A percentile compares a stretch with the other conserved stretches of the same genome.
Evolutionary conservation across 1,140 invertebrate genomes (phyloP).

Genomic region (Heterodera schachtii): DNA sequence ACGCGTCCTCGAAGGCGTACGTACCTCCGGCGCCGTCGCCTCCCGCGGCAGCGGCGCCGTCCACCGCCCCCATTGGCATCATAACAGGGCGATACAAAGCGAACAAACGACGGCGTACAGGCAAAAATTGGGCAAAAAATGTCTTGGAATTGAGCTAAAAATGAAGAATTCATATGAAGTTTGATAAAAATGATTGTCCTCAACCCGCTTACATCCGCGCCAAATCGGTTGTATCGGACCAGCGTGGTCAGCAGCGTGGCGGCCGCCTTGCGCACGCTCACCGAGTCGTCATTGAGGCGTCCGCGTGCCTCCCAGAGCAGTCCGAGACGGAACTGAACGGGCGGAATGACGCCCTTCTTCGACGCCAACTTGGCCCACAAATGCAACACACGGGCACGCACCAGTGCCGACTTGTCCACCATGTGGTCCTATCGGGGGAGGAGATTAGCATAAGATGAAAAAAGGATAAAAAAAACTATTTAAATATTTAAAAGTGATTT

Average conservation of each 20-base stretch:
- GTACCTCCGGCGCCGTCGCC: not conserved
- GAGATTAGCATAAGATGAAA: not conserved
- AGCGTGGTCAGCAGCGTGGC: constrained; percentile 15
- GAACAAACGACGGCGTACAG: not conserved
- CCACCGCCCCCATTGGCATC: not conserved
- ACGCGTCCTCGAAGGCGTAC: constrained; percentile 6
- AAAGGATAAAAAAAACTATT: too few relatives aligned
- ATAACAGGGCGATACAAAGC: not conserved
- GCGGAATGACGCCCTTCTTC: constrained; percentile 15
- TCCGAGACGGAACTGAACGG: constrained; percentile 19
- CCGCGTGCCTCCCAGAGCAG: constrained; percentile 14
- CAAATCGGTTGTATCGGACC: constrained; percentile 17
- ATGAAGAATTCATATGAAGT: too few relatives aligned
- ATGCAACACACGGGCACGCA: constrained; percentile 33
- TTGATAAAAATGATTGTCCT: too few relatives aligned
- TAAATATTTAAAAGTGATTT: too few relatives aligned
- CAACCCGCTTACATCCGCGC: constrained; percentile 11
- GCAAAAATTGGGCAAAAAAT: not conserved
- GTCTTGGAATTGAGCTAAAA: not conserved
- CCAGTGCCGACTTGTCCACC: constrained; percentile 30
- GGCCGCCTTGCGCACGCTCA: constrained; percentile 32
- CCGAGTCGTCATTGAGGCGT: constrained; percentile 31
- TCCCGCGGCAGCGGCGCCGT: not conserved
- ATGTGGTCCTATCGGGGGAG: constrained; percentile 38
- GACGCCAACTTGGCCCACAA: constrained; percentile 37